Evolutionary conservation across 2,113 vertebrate species (phyloP).

Genomic region (Zosterops borbonicus): DNA sequence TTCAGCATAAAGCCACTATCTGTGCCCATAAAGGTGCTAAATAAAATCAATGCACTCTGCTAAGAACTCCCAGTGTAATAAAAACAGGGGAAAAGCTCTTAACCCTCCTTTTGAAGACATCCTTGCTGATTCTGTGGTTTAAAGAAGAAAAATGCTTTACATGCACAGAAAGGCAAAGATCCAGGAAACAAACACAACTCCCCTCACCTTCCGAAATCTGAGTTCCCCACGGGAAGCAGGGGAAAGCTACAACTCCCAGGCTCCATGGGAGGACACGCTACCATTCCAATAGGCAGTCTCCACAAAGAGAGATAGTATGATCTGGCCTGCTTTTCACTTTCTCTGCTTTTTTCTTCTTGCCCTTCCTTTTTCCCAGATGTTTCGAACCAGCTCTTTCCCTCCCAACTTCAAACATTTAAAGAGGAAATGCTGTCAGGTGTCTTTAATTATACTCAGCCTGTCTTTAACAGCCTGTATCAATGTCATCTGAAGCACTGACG

Average conservation of each 20-base stretch:
- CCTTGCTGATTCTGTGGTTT: background rate
- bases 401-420: background rate
- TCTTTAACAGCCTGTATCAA: background rate
- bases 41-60: slow-evolving; percentile 9
- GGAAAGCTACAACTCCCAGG: background rate
- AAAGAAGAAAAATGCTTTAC: background rate
- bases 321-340: background rate
- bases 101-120: background rate
- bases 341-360: background rate
- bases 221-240: fast-evolving
- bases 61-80: background rate
- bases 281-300: background rate
- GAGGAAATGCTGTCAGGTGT: background rate
- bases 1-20: background rate
- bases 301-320: fast-evolving
- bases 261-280: fast-evolving
- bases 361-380: background rate
- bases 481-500: background rate
- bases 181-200: background rate
- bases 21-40: background rate
- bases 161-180: background rate
- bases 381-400: background rate
- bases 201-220: background rate
- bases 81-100: background rate
- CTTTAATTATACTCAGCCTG: background rate